Base-by-base conservation (phyloP, 2,888 invertebrate species). In the Syrista parreyssii region DNA sequence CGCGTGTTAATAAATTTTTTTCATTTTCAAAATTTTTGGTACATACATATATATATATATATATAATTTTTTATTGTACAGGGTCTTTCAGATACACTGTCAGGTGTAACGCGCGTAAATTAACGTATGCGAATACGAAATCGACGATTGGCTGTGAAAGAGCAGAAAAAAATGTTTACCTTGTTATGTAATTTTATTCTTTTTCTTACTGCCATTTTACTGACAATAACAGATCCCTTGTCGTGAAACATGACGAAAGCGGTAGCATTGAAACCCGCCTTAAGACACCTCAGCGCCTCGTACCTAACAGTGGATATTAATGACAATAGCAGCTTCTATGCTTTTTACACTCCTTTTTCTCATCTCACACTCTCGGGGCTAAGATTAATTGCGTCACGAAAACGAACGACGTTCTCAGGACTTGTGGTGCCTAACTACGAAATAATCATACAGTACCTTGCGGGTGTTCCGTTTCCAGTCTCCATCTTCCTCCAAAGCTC, bases 371-470 rank as follows among this genome's bases (percentile, higher is more conserved):
- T 40, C 15, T 30, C 69, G 0, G 12, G 69, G 32, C 30, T 4
- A 69, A 69, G 69, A 69, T 69, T 69, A 69, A 69, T 69, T 69
- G 32, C 69, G 69, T 15, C 12, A 31, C 11, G 69, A 69, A 69
- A 69, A 12, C 12, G n/a, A 12, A 31, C 30, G 69, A 69, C 32
- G 69, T 30, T 69, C 11, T 6, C 31, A 1, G 69, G 30, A 30
- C 69, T 11, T 31, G 31, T 2, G 69, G 31, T 11, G 69, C 30
- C 69, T 69, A 69, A 69, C 30, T 69, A 69, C 12, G 1, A 69
- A 31, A 69, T 69, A 69, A 69, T 30, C 30, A 30, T 30, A 69
- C 69, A 4, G 30, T 32, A 40, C 40, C 40, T 40, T 40, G 40
- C 15, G 15, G 40, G 40, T 40, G 40, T 40, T 15, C 40, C 40